A percentile compares a stretch with the other conserved stretches of the same genome.
Conservation (phyloP, 53 echinoderm and acorn worm species). For the Apostichopus leukothele region DNA sequence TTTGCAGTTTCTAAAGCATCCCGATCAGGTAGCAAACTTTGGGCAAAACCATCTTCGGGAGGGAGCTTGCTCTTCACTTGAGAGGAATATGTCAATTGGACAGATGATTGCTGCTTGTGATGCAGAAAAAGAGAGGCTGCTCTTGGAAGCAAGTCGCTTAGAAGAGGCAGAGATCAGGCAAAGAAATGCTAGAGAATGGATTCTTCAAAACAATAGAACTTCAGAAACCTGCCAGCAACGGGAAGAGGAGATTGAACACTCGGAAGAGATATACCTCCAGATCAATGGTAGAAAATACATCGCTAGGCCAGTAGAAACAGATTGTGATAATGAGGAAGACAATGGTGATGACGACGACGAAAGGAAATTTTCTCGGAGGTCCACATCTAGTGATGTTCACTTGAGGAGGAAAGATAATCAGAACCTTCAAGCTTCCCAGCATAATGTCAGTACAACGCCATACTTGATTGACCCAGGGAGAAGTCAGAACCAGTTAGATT, state of each 20-base stretch:
- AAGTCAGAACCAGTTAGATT: not conserved
- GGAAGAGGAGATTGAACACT: not conserved
- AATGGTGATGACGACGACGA: not conserved
- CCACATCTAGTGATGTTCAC: not conserved
- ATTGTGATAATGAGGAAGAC: too few relatives aligned
- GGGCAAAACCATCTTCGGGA: not conserved
- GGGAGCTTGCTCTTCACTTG: not conserved
- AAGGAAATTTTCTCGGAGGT: not conserved
- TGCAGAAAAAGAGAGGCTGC: constrained; percentile 3
- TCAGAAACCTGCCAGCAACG: not conserved
- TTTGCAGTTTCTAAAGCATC: constrained; percentile 5
- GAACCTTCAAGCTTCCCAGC: not conserved
- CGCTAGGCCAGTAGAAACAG: constrained; percentile 40
- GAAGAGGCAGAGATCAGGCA: constrained; percentile 10
- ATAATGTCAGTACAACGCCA: not conserved
- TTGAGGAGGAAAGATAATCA: not conserved
- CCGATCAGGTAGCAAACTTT: not conserved
- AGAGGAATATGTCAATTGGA: not conserved
- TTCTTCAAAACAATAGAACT: not conserved
- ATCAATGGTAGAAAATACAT: constrained; percentile 41
- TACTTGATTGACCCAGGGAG: not conserved
- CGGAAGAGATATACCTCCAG: constrained; percentile 39
- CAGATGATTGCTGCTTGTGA: not conserved
- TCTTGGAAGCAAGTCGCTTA: not conserved
- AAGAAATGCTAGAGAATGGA: not conserved